phyloP scores from a whole-genome alignment of 2,888 invertebrate genomes.

The Tetropium fuscum region DNA sequence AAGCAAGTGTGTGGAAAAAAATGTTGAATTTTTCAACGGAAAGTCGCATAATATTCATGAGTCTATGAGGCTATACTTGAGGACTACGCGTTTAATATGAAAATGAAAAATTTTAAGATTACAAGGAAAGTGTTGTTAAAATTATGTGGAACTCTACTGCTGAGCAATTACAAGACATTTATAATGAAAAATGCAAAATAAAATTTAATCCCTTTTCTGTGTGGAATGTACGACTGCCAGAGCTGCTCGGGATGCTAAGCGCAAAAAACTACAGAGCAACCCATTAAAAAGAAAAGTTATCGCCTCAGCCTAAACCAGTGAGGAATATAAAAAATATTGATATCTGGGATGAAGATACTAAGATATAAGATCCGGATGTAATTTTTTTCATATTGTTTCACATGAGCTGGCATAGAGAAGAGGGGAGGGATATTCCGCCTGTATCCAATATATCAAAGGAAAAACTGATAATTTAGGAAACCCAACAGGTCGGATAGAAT shows the following conservation, averaged over 20 bases:
- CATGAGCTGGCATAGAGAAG: slow-evolving; percentile 11
- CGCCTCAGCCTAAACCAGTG: slow-evolving; percentile 12
- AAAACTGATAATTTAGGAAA: not conserved
- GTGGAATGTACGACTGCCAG: too few species aligned
- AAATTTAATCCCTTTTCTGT: too few species aligned
- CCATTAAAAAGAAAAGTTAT: slow-evolving; percentile 15
- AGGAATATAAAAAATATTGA: slow-evolving; percentile 13
- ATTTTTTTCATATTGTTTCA: slow-evolving; percentile 16
- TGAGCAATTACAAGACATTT: too few species aligned
- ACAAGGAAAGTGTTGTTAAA: too few species aligned
- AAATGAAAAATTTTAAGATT: too few species aligned
- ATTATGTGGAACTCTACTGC: too few species aligned
- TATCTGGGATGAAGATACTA: slow-evolving; percentile 13
- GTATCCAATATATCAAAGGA: slow-evolving; percentile 8
- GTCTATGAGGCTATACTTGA: too few species aligned
- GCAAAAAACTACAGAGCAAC: slow-evolving; percentile 11
- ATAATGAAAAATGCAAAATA: too few species aligned
- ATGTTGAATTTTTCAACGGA: too few species aligned
- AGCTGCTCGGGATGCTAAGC: slow-evolving; percentile 2
- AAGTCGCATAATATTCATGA: too few species aligned
- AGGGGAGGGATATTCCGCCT: slow-evolving; percentile 5
- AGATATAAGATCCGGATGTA: not conserved
- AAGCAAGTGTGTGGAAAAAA: too few species aligned
- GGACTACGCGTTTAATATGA: too few species aligned
- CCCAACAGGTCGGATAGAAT: slow-evolving; percentile 3